Evolutionary conservation across 2,113 vertebrate species (phyloP).

Genomic region (Lagenorhynchus albirostris): DNA sequence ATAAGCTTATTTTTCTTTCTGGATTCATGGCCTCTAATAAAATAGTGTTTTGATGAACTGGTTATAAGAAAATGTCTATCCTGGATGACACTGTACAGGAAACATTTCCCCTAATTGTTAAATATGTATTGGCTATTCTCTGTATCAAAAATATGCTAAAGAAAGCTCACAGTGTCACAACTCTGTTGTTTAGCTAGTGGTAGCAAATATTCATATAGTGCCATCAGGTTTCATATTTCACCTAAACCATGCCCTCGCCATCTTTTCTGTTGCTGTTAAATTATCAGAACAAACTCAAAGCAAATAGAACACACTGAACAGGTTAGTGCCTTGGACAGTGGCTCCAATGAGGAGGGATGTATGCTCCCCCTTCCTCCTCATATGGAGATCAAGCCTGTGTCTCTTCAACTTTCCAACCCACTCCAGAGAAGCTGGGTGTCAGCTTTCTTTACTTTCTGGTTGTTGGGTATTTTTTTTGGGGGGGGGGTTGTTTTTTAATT

Average conservation of each 20-base stretch:
- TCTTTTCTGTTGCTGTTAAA: background rate
- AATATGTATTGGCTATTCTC: background rate
- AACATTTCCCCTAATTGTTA: background rate
- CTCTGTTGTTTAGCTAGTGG: background rate
- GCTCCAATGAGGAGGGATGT: no score
- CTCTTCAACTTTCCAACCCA: background rate
- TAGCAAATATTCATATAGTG: background rate
- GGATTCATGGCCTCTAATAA: background rate
- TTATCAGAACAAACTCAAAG: background rate
- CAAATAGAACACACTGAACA: background rate
- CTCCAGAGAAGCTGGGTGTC: background rate
- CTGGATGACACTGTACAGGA: background rate
- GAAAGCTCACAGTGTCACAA: background rate
- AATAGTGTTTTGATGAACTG: background rate
- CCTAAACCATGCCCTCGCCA: background rate
- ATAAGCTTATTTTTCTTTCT: background rate
- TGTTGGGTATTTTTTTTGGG: background rate
- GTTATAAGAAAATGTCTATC: background rate
- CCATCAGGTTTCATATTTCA: background rate
- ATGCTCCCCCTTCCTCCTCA: background rate
- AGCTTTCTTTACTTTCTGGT: background rate
- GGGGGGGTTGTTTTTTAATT: background rate
- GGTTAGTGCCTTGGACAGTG: background rate
- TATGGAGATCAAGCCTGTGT: background rate
- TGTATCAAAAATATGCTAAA: background rate